Base-by-base conservation (phyloP, 2,797 vertebrate species). In the Tamandua tetradactyla region DNA sequence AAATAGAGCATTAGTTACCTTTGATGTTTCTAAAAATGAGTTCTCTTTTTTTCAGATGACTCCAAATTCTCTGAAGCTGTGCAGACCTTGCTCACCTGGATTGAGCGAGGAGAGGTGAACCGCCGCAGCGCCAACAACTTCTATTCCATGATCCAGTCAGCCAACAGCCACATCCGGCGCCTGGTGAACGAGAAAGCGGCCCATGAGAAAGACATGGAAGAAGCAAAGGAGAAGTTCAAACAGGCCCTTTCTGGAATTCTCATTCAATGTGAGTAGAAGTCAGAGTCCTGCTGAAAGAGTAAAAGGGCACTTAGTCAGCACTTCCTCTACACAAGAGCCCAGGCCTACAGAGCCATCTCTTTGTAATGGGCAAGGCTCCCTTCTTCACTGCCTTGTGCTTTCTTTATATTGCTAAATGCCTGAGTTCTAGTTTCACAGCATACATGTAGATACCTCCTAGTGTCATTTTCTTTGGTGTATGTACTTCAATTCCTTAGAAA, bases 131-230 rank as follows among this genome's bases (percentile, higher is more conserved):
- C 99, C 98, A 99, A 99, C 98, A 99, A 99, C 98, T 99, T 99
- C 98, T 99, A 99, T 97, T 99, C 99, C 94, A 99, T 99, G 99
- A 99, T 99, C 98, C 99, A 99, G 98, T 99, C 99, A 0, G 99
- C 99, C 93, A 99, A 99, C 97, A 99, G 99, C 98, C 99, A 99
- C 93, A 98, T 99, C 95, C 99, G 99, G 89, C 98, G 99, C 40
- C 98, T 99, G 42, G 98, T 99, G 96, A 98, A 98, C 0, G 99
- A 99, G 98, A 99, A 99, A 97, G 98, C 98, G 2, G 98, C 98
- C 55, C 99, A 99, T 0, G 99, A 99, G 97, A 99, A 99, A 96
- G 99, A 99, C 97, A 99, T 99, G 99, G 99, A 99, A 40, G 99
- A 99, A 96, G 99, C 99, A 89, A 99, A 99, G 93, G 99, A 99